phyloP scores from a whole-genome alignment of 2,113 vertebrate species.

The Kobus ellipsiprymnus region DNA sequence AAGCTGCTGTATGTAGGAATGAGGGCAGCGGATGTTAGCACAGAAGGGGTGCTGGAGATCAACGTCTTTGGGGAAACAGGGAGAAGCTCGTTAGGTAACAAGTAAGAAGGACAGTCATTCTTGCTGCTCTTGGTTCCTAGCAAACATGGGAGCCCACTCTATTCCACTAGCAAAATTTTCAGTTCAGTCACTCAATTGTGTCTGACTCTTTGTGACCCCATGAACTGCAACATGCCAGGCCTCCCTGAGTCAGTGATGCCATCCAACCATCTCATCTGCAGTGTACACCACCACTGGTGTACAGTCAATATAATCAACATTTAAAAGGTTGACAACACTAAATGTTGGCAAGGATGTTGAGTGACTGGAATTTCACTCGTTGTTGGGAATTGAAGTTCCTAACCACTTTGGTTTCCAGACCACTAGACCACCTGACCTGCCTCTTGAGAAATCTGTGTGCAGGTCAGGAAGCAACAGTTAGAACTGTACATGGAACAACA shows the following conservation, averaged over 20 bases:
- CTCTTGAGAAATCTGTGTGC: background rate
- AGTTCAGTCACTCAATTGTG: rapidly evolving
- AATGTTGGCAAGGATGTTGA: background rate
- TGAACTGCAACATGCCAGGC: background rate
- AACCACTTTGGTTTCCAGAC: background rate
- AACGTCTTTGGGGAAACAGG: background rate
- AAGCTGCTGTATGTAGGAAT: background rate
- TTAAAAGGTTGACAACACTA: background rate
- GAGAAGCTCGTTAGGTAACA: background rate
- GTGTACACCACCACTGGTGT: background rate
- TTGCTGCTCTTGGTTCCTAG: background rate
- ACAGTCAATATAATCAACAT: background rate
- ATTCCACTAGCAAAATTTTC: background rate
- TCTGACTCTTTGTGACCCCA: background rate
- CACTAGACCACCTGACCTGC: background rate
- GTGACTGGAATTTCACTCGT: background rate
- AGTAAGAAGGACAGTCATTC: background rate
- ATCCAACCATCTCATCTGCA: background rate
- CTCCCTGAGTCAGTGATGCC: background rate
- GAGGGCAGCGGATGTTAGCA: background rate
- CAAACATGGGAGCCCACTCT: background rate
- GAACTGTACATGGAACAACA: background rate
- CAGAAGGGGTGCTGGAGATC: background rate
- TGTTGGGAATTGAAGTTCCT: background rate
- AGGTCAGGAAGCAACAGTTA: background rate